A percentile compares a stretch with the other conserved stretches of the same genome.
phyloP scores from a whole-genome alignment of 2,113 vertebrate genomes.

The Platichthys flesus region DNA sequence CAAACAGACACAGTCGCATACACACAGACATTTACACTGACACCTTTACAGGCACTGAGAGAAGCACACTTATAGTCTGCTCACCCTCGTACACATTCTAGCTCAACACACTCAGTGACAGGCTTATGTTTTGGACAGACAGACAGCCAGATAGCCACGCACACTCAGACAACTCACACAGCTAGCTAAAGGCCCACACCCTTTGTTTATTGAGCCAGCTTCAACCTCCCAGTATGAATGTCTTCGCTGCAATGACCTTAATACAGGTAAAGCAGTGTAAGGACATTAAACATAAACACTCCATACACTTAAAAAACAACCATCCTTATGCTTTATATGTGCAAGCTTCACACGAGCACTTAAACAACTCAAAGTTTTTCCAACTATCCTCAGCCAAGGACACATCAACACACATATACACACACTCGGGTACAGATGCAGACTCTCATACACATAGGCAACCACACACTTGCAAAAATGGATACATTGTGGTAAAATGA shows the following conservation, averaged over 20 bases:
- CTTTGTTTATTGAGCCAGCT: conserved; percentile 45
- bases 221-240: conserved; percentile 69
- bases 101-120: conserved; percentile 56
- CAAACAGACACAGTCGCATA: conserved; percentile 11
- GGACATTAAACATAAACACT: conserved; percentile 52
- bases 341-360: conserved; percentile 55
- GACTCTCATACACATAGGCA: conserved; percentile 62
- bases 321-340: conserved; percentile 32
- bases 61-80: conserved; percentile 50
- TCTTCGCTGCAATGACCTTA: conserved; percentile 56
- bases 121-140: conserved; percentile 39
- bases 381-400: conserved; percentile 69
- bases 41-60: conserved; percentile 63
- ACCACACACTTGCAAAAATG: conserved; percentile 67
- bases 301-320: conserved; percentile 36
- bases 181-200: conserved; percentile 32
- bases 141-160: conserved; percentile 17
- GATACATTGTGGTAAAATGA: conserved; percentile 66
- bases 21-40: conserved; percentile 23
- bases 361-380: conserved; percentile 61
- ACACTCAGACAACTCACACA: conserved; percentile 14
- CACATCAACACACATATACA: conserved; percentile 38
- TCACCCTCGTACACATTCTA: conserved; percentile 51
- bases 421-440: conserved; percentile 47
- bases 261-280: conserved; percentile 44